Evolutionary conservation across 2,113 vertebrate genomes (phyloP), one percentile per base, ranked within the genome.

Genomic region (Potamarius usumacintae): DNA sequence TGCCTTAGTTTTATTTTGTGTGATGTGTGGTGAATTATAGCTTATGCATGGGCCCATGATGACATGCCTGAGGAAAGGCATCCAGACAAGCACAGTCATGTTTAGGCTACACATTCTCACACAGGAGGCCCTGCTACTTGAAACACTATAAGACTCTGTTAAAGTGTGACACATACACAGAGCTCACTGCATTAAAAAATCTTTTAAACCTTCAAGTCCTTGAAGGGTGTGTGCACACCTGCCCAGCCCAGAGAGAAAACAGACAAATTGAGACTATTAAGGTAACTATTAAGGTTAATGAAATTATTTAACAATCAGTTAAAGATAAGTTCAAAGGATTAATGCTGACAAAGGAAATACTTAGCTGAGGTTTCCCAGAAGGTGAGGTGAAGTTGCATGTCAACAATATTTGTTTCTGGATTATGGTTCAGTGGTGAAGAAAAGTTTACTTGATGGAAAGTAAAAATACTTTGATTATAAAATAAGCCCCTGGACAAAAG

Each of bases 211-310:
- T 90, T 77, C 82, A 89, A 90, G 34, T 30, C 57, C 80, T 48
- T 22, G 25, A 60, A 85, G 69, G 69, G 89, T 91, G 84, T 85
- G 89, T 86, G 79, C 88, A 77, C 30, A 83, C 48, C 30, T 62
- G 65, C 88, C 86, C 85, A 60, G 78, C 90, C 69, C 82, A 20
- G 85, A 88, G 92, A 87, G 89, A 92, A 91, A 91, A 89, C 50
- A n/a, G 76, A 78, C 50, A 62, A 79, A 79, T 60, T 62, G 34
- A 78, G 55, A 77, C 71, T 27, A 27, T 65, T 55, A 85, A 74
- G 18, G n/a, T 5, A n/a, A 53, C 72, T 52, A 53, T 85, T 55
- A 74, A 74, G 1, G 18, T 5, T 14, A 67, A 57, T 55, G 18
- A 42, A 80, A 27, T 86, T 42, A 67, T 86, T 80, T 25, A 57